These are phyloP conservation scores for Eleginops maclovinus DNA, from an alignment of 2,113 vertebrate species.

Conservation along the genomic window DNA sequence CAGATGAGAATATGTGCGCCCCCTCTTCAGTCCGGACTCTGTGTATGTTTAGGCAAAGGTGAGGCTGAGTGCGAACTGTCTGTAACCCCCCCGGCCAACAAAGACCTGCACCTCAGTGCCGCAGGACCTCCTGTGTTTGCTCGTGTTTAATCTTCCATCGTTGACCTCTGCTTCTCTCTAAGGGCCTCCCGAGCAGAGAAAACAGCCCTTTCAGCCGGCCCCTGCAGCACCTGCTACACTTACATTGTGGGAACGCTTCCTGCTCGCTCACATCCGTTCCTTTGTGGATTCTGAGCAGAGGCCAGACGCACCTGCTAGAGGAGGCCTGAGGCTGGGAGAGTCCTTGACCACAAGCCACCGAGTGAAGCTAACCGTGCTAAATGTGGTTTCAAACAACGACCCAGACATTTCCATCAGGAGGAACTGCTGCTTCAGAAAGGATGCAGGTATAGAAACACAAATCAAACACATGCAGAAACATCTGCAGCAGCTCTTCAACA, in stretches of 20 bases:
- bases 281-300: constrained; percentile 1
- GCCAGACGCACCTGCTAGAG: constrained; percentile 46
- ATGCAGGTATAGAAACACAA: too few species aligned
- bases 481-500: too few species aligned
- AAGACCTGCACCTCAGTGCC: constrained; percentile 42
- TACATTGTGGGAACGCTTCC: constrained; percentile 69
- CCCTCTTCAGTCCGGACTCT: constrained; percentile 19
- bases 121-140: constrained; percentile 47
- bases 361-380: constrained; percentile 23
- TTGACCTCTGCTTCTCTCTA: constrained; percentile 56
- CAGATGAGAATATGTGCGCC: constrained; percentile 37
- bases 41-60: constrained; percentile 28
- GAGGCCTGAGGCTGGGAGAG: constrained; percentile 26
- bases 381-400: too few species aligned
- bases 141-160: constrained; percentile 57
- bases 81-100: constrained; percentile 51
- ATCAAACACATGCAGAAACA: too few species aligned
- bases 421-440: too few species aligned
- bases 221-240: constrained; percentile 69
- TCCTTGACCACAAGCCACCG: constrained; percentile 32
- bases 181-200: constrained; percentile 32
- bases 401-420: too few species aligned
- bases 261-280: constrained; percentile 26
- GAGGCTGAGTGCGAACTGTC: constrained; percentile 39
- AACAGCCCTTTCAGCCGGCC: constrained; percentile 24